Conservation (phyloP, 2,888 invertebrate genomes). For the Xylota segnis region DNA sequence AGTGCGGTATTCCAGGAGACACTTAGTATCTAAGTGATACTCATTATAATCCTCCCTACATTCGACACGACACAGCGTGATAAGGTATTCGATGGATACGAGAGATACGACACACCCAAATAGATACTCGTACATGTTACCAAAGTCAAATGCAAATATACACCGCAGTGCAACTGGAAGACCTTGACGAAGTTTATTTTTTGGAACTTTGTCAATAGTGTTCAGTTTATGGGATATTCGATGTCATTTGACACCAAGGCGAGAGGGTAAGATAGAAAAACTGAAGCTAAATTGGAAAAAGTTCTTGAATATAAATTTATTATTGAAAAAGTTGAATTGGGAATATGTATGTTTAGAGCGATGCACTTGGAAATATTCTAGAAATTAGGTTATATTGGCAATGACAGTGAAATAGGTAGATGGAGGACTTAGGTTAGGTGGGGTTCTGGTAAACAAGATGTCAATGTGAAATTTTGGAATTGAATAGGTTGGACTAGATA, state of each 20-base stretch:
- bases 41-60: background rate
- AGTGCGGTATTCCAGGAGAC: conserved; percentile 17
- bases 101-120: background rate
- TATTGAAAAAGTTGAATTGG: conserved; percentile 14
- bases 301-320: background rate
- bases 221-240: background rate
- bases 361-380: background rate
- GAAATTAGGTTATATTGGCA: background rate
- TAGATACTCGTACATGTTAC: conserved; percentile 15
- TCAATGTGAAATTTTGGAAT: no score
- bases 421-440: background rate
- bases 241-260: background rate
- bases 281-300: background rate
- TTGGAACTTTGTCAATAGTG: conserved; percentile 11
- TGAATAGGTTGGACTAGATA: no score
- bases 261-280: background rate
- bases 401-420: background rate
- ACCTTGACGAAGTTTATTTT: conserved; percentile 22
- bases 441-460: background rate
- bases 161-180: conserved; percentile 16
- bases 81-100: background rate
- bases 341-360: background rate
- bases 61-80: background rate
- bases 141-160: conserved; percentile 25
- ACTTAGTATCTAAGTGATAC: background rate